Percentiles rank a stretch among this genome's conserved stretches.
Conservation (phyloP, 2,888 invertebrate species). For the Hemaris fuciformis region DNA sequence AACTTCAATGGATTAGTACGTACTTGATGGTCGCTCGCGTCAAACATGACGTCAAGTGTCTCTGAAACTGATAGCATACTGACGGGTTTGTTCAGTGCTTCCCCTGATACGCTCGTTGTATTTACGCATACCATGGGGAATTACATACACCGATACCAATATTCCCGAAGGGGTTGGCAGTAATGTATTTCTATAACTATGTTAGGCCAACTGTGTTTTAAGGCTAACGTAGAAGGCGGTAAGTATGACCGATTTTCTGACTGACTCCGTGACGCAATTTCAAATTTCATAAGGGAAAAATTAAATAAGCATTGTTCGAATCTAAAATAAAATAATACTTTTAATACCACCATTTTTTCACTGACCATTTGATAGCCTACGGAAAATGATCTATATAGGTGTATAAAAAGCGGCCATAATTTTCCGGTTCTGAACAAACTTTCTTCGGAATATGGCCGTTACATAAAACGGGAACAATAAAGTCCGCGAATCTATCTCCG, state of each 20-base stretch:
- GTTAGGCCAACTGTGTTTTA: too few species aligned
- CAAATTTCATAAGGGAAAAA: too few species aligned
- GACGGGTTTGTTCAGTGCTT: neutral
- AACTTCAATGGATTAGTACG: neutral
- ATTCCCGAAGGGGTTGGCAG: too few species aligned
- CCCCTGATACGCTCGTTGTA: too few species aligned
- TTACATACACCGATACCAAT: too few species aligned
- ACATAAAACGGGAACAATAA: neutral
- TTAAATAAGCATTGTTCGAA: too few species aligned
- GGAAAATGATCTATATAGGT: neutral
- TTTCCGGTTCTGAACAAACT: neutral
- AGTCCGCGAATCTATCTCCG: neutral
- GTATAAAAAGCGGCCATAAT: neutral
- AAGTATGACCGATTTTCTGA: too few species aligned
- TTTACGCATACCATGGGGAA: too few species aligned
- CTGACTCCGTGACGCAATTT: too few species aligned
- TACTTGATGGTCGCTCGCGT: neutral
- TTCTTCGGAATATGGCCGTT: neutral
- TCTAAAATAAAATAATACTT: neutral
- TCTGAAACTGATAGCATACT: neutral
- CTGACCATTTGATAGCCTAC: neutral
- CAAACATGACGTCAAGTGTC: neutral
- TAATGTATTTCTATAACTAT: too few species aligned
- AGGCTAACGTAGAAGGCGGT: too few species aligned
- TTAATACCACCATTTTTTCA: neutral